Base-by-base conservation (phyloP, 2,888 invertebrate genomes). In the Emmelina monodactyla region DNA sequence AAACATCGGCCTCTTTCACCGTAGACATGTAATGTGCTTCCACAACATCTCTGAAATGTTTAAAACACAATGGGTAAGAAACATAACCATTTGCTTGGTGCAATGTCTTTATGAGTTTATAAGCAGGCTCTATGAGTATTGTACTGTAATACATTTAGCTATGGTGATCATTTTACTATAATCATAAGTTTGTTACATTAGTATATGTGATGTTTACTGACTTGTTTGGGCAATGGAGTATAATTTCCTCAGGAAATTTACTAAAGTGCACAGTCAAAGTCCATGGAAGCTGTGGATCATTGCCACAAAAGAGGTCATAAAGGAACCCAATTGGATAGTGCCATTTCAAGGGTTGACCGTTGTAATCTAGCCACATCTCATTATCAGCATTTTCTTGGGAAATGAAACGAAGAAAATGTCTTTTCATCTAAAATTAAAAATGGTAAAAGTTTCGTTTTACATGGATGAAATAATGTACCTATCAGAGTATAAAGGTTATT, bases 1-100 rank as follows among this genome's bases (percentile, higher is more conserved):
- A 75, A n/a, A 93, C 91, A 80, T 98, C 98, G 1, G 99, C 98
- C 80, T 99, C 99, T 71, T 99, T 99, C 6, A 99, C 82, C 44
- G 92, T 91, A 13, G 96, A 91, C 87, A 99, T 90, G 64, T 94
- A 99, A 64, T 95, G 90, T 2, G 96, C 88, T 70, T 97, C 96
- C 11, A 98, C 88, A 10, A 89, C 85, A 63, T 97, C 97, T 64
- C 93, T 94, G 55, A 25, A n/a, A n/a, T n/a, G n/a, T n/a, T n/a
- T n/a, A n/a, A n/a, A n/a, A n/a, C n/a, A n/a, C n/a, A n/a, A n/a
- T n/a, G n/a, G n/a, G n/a, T n/a, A n/a, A n/a, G n/a, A n/a, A n/a
- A n/a, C n/a, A n/a, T n/a, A n/a, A n/a, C n/a, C n/a, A n/a, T n/a
- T n/a, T n/a, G n/a, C n/a, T n/a, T n/a, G n/a, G n/a, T n/a, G n/a